Evolutionary conservation across 30 jellyfish, hydroid and myxozoan genomes (phyloP), one percentile per base, ranked within the genome.

Genomic region (Cassiopea andromeda): DNA sequence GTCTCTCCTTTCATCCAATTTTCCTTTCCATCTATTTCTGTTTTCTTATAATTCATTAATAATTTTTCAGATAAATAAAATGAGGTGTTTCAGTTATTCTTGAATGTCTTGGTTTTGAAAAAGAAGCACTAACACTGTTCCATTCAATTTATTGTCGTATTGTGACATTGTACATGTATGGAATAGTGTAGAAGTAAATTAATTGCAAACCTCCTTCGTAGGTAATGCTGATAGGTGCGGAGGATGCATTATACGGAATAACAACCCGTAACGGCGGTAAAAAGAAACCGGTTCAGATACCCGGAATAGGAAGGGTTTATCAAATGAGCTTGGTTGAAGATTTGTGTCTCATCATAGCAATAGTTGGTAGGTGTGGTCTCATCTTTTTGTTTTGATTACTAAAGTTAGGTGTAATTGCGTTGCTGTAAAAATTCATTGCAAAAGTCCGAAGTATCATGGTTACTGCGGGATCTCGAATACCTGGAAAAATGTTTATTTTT

Each of bases 151-250:
- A n/a, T n/a, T n/a, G n/a, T 50, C 64, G 64, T 50, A 50, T 9
- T 50, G 64, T 50, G 64, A 50, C 5, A 9, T 50, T 50, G 5
- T n/a, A n/a, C n/a, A n/a, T n/a, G n/a, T n/a, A n/a, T n/a, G n/a
- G n/a, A n/a, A n/a, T n/a, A n/a, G n/a, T n/a, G n/a, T n/a, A n/a
- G n/a, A n/a, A n/a, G n/a, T n/a, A 57, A 7, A 7, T 57, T 57
- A 7, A 57, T 57, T 57, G 13, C 68, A 7, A 57, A 8, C 19
- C 14, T 61, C 19, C 43, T 61, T 61, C 19, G 43, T 27, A 96
- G 99, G 95, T 90, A 5, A 78, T 91, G 85, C 50, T 96, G 57
- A 71, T 96, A 16, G 99, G 99, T 44, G 91, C 94, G 0, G 99
- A 96, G 54, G 99, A 96, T 60, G 98, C 98, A 18, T 75, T 96